Conservation (phyloP, 2,888 invertebrate species). For the Hecatera dysodea region DNA sequence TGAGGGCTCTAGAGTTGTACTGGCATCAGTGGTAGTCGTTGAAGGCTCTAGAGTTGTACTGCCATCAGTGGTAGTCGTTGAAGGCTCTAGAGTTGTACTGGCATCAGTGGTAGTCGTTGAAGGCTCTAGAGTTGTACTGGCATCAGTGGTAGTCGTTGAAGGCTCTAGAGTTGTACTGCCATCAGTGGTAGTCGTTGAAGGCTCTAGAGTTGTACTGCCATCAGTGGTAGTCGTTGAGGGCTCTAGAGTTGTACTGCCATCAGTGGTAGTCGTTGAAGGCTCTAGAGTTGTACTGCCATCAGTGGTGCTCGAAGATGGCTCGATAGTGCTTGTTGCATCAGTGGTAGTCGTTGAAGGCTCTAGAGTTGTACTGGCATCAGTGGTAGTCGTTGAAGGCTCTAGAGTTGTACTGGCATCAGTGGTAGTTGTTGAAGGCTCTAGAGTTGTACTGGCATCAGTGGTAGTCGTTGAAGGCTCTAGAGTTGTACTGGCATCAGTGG, state of each 20-base stretch:
- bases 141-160: too few species aligned
- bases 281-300: background rate
- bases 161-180: background rate
- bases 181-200: background rate
- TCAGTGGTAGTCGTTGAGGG: background rate
- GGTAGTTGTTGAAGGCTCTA: background rate
- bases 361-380: too few species aligned
- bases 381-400: background rate
- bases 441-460: too few species aligned
- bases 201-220: background rate
- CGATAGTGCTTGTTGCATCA: background rate
- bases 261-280: background rate
- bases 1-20: too few species aligned
- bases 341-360: background rate
- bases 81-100: too few species aligned
- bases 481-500: background rate
- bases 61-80: background rate
- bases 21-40: background rate
- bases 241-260: too few species aligned
- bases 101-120: background rate
- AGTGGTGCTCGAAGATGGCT: background rate
- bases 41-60: background rate
- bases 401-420: too few species aligned
- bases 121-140: too few species aligned
- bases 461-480: background rate